These are phyloP conservation scores for Mesitornis unicolor DNA, from an alignment of 2,113 vertebrate genomes.

Conservation along the genomic window DNA sequence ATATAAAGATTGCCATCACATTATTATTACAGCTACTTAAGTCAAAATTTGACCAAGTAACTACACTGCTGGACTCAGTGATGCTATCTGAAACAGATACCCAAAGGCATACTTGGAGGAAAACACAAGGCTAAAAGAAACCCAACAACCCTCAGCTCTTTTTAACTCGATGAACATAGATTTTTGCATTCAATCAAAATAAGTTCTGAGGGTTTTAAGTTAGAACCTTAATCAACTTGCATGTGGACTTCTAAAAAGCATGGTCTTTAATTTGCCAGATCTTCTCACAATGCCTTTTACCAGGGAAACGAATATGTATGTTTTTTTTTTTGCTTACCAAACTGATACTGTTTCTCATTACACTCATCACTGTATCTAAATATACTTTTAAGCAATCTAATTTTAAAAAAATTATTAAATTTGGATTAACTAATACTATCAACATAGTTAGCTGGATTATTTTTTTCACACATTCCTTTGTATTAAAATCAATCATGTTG, in stretches of 20 bases:
- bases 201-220: slow-evolving; percentile 23
- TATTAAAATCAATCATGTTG: slow-evolving; percentile 66
- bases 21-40: slow-evolving; percentile 69
- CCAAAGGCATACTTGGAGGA: slow-evolving; percentile 49
- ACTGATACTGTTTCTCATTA: slow-evolving; percentile 51
- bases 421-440: slow-evolving; percentile 67
- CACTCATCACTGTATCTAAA: slow-evolving; percentile 70
- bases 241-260: slow-evolving; percentile 17
- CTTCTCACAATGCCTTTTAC: slow-evolving; percentile 60
- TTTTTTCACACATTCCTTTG: slow-evolving; percentile 67
- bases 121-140: slow-evolving; percentile 11
- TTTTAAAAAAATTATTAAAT: slow-evolving; percentile 60
- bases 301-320: slow-evolving; percentile 56
- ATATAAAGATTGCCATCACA: slow-evolving; percentile 82
- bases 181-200: slow-evolving; percentile 28
- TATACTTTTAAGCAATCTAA: slow-evolving; percentile 63
- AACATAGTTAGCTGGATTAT: slow-evolving; percentile 64
- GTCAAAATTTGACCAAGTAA: slow-evolving; percentile 66
- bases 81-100: slow-evolving; percentile 53
- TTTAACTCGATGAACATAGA: background rate
- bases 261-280: slow-evolving; percentile 23
- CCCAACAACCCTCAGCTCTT: background rate
- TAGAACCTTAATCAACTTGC: slow-evolving; percentile 39
- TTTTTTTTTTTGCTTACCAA: slow-evolving; percentile 62
- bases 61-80: slow-evolving; percentile 54